A percentile compares a stretch with the other conserved stretches of the same genome.
Evolutionary conservation across 2,113 vertebrate genomes (phyloP).

Genomic region (Gallinago jamesoni): DNA sequence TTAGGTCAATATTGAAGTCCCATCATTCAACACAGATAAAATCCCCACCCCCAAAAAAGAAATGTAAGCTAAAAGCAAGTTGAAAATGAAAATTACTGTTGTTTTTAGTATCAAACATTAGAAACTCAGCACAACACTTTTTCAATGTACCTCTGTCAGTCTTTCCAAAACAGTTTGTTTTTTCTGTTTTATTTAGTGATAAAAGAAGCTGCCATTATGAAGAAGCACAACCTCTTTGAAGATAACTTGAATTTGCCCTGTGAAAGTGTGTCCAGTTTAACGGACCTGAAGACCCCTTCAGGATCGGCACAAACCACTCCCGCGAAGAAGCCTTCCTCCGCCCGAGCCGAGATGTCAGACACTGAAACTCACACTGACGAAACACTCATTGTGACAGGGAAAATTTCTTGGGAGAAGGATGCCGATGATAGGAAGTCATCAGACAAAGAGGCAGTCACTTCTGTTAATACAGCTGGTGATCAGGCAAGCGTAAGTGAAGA

Average conservation of each 20-base stretch:
- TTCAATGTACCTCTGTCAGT: background rate
- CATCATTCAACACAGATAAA: background rate
- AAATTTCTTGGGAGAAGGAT: slow-evolving; percentile 14
- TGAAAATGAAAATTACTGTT: background rate
- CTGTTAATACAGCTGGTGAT: background rate
- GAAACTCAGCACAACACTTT: background rate
- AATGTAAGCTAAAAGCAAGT: background rate
- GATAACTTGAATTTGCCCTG: slow-evolving; percentile 81
- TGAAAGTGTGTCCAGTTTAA: slow-evolving; percentile 83
- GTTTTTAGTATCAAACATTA: background rate
- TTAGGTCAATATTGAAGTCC: background rate
- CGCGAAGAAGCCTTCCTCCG: background rate
- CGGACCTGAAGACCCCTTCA: slow-evolving; percentile 73
- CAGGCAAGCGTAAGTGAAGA: background rate
- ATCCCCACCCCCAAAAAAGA: background rate
- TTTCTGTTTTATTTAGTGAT: slow-evolving; percentile 79
- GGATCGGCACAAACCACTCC: slow-evolving; percentile 82
- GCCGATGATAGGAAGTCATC: background rate
- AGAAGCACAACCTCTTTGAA: slow-evolving; percentile 89
- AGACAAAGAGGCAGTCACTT: background rate
- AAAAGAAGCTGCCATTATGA: slow-evolving; percentile 85
- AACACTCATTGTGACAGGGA: slow-evolving; percentile 7
- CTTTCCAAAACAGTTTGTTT: background rate
- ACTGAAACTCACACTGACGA: slow-evolving; percentile 20
- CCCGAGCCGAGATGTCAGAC: slow-evolving; percentile 29